Percentiles rank a stretch among this genome's conserved stretches.
These are phyloP conservation scores for Spilarctia lutea DNA, from an alignment of 2,888 invertebrate genomes.

Conservation along the genomic window DNA sequence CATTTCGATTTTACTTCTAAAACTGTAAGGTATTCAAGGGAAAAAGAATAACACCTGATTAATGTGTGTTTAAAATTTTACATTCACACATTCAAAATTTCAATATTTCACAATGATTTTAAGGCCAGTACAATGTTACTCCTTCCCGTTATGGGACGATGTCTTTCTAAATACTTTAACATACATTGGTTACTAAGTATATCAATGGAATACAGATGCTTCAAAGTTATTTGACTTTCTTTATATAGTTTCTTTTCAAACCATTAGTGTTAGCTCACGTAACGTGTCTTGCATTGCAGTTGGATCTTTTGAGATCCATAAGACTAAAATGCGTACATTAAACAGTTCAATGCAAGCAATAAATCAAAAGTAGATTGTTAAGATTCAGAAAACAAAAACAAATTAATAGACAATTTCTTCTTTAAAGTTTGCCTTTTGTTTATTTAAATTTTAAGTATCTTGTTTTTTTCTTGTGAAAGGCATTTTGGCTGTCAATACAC, in stretches of 20 bases:
- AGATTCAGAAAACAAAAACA: no score
- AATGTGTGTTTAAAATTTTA: neutral
- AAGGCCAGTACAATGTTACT: constrained; percentile 13
- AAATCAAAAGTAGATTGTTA: neutral
- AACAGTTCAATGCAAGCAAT: neutral
- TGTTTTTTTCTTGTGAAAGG: no score
- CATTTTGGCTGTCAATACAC: no score
- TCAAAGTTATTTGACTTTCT: neutral
- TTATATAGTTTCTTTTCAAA: neutral
- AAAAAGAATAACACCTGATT: neutral
- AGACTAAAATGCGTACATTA: neutral
- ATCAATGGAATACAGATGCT: neutral
- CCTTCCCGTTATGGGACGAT: constrained; percentile 7
- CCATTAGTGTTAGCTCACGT: neutral
- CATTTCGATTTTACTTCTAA: neutral
- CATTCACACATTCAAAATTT: neutral
- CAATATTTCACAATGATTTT: constrained; percentile 27
- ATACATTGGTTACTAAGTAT: neutral
- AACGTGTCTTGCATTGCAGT: neutral
- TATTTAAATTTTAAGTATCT: no score
- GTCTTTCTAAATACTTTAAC: constrained; percentile 14
- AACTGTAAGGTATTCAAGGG: neutral
- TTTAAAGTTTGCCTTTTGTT: no score
- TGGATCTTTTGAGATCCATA: neutral
- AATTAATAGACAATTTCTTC: no score